A percentile compares a stretch with the other conserved stretches of the same genome.
Evolutionary conservation across 64 coral and sea anemone species (phyloP).

Genomic region (Anthopleura sola): DNA sequence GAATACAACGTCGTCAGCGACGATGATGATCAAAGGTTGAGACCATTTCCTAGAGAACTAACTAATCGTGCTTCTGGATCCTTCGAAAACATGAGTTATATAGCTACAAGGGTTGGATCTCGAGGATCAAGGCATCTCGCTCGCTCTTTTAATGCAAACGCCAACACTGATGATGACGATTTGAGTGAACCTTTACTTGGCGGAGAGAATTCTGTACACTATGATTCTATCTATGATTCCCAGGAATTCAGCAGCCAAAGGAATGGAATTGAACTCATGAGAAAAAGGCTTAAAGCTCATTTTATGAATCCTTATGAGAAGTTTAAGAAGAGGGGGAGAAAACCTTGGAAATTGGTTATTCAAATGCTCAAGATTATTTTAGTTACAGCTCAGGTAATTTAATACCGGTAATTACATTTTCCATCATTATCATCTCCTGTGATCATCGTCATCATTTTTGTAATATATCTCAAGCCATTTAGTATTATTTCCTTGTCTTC

Average conservation of each 20-base stretch:
- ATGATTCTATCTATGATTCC: slow-evolving; percentile 85
- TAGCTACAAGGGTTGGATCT: not conserved
- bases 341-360: slow-evolving; percentile 81
- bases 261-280: slow-evolving; percentile 68
- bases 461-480: not conserved
- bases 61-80: not conserved
- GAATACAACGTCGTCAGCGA: not conserved
- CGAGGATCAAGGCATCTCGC: slow-evolving; percentile 78
- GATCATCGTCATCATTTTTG: not conserved
- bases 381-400: slow-evolving; percentile 81
- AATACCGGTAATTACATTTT: too few species aligned
- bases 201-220: slow-evolving; percentile 40
- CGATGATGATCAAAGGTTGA: not conserved
- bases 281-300: slow-evolving; percentile 72
- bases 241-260: slow-evolving; percentile 40
- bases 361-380: slow-evolving; percentile 80
- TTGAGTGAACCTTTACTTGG: slow-evolving; percentile 28
- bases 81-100: not conserved
- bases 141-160: slow-evolving; percentile 40
- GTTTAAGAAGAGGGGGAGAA: slow-evolving; percentile 76
- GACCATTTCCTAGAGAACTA: not conserved
- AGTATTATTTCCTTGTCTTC: too few species aligned
- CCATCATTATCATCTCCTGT: too few species aligned
- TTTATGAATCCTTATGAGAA: slow-evolving; percentile 90
- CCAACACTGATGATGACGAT: slow-evolving; percentile 5